phyloP scores from a whole-genome alignment of 2,797 vertebrate genomes.

The Smutsia gigantea region DNA sequence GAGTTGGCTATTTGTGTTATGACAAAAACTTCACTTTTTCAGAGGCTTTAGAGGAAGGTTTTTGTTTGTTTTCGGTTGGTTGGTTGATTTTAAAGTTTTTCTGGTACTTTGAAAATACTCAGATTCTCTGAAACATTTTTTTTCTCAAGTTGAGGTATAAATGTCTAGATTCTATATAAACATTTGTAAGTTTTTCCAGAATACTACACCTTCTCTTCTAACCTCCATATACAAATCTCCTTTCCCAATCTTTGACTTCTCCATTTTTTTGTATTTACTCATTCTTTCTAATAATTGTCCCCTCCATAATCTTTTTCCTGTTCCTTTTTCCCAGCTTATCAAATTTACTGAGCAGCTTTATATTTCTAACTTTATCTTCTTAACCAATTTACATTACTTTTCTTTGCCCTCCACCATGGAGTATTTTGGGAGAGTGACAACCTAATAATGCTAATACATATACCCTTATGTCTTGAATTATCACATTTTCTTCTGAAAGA shows the following conservation, averaged over 20 bases:
- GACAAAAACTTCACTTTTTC: not conserved
- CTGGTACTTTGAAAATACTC: constrained; percentile 55
- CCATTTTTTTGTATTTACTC: constrained; percentile 29
- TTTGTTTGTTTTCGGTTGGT: constrained; percentile 39
- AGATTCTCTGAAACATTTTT: constrained; percentile 33
- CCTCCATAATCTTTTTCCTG: constrained; percentile 51
- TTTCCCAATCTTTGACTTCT: constrained; percentile 20
- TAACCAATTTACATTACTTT: constrained; percentile 43
- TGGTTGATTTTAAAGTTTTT: constrained; percentile 57
- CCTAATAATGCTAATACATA: constrained; percentile 43
- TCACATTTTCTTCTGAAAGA: constrained; percentile 44
- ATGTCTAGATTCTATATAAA: not conserved
- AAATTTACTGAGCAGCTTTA: constrained; percentile 49
- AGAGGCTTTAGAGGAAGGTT: constrained; percentile 52
- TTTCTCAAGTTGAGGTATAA: constrained; percentile 21
- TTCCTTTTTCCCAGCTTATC: constrained; percentile 14
- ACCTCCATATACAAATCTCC: not conserved
- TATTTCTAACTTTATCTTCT: constrained; percentile 58
- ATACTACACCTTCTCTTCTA: not conserved
- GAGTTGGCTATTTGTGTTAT: constrained; percentile 20
- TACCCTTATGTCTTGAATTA: constrained; percentile 3
- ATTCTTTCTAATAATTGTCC: constrained; percentile 58
- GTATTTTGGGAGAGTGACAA: constrained; percentile 48
- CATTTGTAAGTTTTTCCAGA: constrained; percentile 16
- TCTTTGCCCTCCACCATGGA: constrained; percentile 24